These are phyloP conservation scores for Aphodius sticticus DNA, from an alignment of 2,888 invertebrate genomes.

Conservation along the genomic window DNA sequence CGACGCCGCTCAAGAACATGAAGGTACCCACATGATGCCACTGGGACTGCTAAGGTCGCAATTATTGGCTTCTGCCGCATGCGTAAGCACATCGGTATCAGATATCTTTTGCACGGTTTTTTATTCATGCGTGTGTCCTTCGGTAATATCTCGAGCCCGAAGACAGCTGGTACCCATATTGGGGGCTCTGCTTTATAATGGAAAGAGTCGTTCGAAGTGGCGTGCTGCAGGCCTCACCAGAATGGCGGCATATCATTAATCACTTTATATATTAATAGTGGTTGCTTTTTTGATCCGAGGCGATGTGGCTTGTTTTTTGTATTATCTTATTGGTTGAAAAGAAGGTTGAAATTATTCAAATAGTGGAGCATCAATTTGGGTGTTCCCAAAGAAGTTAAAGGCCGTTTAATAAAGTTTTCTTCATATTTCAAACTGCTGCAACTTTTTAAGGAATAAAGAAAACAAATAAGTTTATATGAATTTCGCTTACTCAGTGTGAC, in stretches of 20 bases:
- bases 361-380: too few species aligned
- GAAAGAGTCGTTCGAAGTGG: neutral
- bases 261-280: neutral
- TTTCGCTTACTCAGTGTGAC: too few species aligned
- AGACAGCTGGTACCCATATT: conserved; percentile 33
- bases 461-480: too few species aligned
- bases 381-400: too few species aligned
- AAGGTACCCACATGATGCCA: conserved; percentile 34
- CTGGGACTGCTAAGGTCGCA: conserved; percentile 30
- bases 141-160: conserved; percentile 20
- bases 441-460: too few species aligned
- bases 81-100: conserved; percentile 24
- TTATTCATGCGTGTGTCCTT: conserved; percentile 25
- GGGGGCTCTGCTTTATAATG: conserved; percentile 5
- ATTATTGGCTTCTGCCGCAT: conserved; percentile 22
- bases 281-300: neutral
- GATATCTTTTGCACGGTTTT: conserved; percentile 28
- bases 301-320: neutral
- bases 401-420: too few species aligned
- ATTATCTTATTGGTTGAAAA: neutral
- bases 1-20: conserved; percentile 24
- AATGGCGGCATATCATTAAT: neutral
- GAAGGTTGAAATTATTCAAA: neutral
- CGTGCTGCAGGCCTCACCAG: neutral
- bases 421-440: too few species aligned